A percentile compares a stretch with the other conserved stretches of the same genome.
These are phyloP conservation scores for Rotaria socialis DNA, from an alignment of 2,888 invertebrate genomes.

Conservation along the genomic window DNA sequence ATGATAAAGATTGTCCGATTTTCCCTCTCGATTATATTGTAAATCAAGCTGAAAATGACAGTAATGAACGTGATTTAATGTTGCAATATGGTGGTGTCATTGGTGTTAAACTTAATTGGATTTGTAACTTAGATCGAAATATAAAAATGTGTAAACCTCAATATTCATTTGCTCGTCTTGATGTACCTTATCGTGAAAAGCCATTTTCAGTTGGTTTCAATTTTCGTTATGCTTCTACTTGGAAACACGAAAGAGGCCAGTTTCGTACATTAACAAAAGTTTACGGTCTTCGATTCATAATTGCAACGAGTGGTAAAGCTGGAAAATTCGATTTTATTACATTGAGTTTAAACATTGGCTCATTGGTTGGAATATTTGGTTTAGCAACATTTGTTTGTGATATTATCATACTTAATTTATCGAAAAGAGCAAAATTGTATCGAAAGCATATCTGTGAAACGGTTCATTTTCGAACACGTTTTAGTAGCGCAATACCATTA, in stretches of 20 bases:
- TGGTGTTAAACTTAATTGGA: slow-evolving; percentile 61
- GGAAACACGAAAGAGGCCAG: slow-evolving; percentile 57
- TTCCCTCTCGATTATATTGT: slow-evolving; percentile 60
- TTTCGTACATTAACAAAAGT: slow-evolving; percentile 60
- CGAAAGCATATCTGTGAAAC: background rate
- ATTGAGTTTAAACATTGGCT: slow-evolving; percentile 61
- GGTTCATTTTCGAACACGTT: background rate
- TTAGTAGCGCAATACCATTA: background rate
- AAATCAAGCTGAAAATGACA: slow-evolving; percentile 49
- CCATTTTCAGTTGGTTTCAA: slow-evolving; percentile 48
- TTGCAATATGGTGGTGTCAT: slow-evolving; percentile 58
- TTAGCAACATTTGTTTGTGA: background rate
- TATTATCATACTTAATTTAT: background rate
- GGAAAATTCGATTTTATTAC: slow-evolving; percentile 62
- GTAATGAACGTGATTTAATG: slow-evolving; percentile 47
- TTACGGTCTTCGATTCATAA: slow-evolving; percentile 61
- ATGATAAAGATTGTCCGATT: slow-evolving; percentile 56
- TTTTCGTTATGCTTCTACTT: slow-evolving; percentile 52
- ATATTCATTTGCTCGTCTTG: slow-evolving; percentile 61
- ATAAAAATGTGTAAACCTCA: slow-evolving; percentile 59
- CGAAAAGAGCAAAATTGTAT: background rate
- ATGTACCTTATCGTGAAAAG: slow-evolving; percentile 50
- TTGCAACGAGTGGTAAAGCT: slow-evolving; percentile 60
- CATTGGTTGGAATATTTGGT: slow-evolving; percentile 48
- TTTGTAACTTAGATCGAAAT: slow-evolving; percentile 61